A percentile compares a stretch with the other conserved stretches of the same genome.
Conservation (phyloP, 2,113 vertebrate species). For the Cryptoleucopteryx plumbea region DNA sequence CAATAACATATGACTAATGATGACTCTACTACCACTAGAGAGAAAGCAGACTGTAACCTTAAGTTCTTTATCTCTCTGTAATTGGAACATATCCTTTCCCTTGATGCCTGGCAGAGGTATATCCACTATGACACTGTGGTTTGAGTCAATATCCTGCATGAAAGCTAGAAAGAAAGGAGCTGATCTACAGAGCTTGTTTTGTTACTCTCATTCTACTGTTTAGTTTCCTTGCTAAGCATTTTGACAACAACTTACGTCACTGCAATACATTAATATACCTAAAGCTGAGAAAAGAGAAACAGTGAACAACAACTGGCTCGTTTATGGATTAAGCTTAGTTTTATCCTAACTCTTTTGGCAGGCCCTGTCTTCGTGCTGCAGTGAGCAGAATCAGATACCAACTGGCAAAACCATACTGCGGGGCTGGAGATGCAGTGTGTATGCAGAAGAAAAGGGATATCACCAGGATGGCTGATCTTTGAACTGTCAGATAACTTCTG, state of each 20-base stretch:
- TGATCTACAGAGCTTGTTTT: not conserved
- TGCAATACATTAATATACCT: not conserved
- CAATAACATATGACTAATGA: not conserved
- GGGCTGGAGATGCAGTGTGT: not conserved
- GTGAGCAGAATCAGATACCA: not conserved
- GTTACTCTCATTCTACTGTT: not conserved
- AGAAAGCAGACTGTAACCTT: not conserved
- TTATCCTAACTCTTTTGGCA: not conserved
- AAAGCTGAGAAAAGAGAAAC: not conserved
- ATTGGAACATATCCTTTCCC: not conserved
- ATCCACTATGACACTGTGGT: not conserved
- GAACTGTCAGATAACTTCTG: not conserved
- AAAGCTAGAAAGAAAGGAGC: not conserved
- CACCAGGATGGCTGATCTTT: not conserved
- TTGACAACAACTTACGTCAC: fast-evolving
- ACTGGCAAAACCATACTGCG: not conserved
- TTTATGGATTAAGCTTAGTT: not conserved
- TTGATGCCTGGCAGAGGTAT: not conserved
- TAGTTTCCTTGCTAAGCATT: not conserved
- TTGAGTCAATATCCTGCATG: not conserved
- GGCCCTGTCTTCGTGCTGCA: not conserved
- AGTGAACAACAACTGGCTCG: not conserved
- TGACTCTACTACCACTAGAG: not conserved
- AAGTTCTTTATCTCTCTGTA: not conserved
- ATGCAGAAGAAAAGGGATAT: not conserved